Evolutionary conservation across 2,888 invertebrate species (phyloP).

Genomic region (Poecilus cupreus): DNA sequence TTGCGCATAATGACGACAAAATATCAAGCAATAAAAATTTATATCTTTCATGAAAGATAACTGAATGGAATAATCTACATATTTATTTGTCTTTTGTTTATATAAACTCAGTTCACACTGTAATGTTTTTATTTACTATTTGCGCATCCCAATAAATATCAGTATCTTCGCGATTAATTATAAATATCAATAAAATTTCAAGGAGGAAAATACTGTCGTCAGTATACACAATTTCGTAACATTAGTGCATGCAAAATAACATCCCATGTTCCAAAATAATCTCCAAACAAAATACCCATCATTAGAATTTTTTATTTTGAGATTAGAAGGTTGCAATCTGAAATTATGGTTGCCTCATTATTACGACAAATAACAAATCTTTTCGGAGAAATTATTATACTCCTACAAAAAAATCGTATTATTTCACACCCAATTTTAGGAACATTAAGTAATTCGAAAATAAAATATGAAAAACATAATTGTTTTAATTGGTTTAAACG

Average conservation of each 20-base stretch:
- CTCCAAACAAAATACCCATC: too few relatives aligned
- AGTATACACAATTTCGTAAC: neutral
- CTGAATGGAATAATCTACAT: neutral
- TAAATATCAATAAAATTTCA: neutral
- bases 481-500: too few relatives aligned
- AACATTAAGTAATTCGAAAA: too few relatives aligned
- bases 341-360: too few relatives aligned
- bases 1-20: slow-evolving; percentile 1
- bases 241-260: slow-evolving; percentile 17
- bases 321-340: too few relatives aligned
- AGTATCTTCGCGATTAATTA: neutral
- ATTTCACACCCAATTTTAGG: neutral
- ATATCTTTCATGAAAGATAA: neutral
- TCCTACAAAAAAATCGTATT: too few relatives aligned
- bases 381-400: too few relatives aligned
- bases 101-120: neutral
- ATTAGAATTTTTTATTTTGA: too few relatives aligned
- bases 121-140: slow-evolving; percentile 14
- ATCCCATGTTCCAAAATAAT: neutral
- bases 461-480: too few relatives aligned
- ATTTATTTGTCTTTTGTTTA: neutral
- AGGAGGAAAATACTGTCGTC: neutral
- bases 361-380: too few relatives aligned
- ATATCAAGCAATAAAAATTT: neutral
- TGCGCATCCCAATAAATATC: neutral